Conservation (phyloP, 2,797 vertebrate species). For the Margarornis squamiger region DNA sequence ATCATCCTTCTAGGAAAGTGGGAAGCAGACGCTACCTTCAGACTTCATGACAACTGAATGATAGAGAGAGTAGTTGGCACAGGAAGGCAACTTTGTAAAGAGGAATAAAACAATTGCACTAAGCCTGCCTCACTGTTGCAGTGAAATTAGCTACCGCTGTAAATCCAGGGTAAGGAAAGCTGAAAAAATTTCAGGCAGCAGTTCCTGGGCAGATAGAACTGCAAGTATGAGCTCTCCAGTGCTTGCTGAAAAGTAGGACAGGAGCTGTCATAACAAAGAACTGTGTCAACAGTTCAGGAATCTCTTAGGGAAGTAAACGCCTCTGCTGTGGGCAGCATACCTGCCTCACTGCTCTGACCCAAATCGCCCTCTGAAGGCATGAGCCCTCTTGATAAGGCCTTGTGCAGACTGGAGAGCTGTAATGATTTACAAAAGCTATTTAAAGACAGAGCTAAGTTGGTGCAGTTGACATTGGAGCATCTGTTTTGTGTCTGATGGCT, state of each 20-base stretch:
- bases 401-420: not conserved
- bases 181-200: not conserved
- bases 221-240: conserved; percentile 2
- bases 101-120: not conserved
- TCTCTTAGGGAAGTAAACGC: not conserved
- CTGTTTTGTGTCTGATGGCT: not conserved
- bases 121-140: not conserved
- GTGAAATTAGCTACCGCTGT: not conserved
- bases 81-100: not conserved
- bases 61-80: not conserved
- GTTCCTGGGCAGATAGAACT: conserved; percentile 12
- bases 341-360: not conserved
- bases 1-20: conserved; percentile 9
- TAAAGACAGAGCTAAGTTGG: not conserved
- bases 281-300: conserved; percentile 49
- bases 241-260: conserved; percentile 46
- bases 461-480: not conserved
- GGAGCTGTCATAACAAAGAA: conserved; percentile 27
- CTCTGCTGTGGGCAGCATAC: not conserved
- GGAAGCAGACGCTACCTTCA: not conserved
- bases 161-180: not conserved
- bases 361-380: not conserved
- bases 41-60: not conserved
- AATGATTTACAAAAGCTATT: not conserved
- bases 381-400: not conserved